Evolutionary conservation across 2,888 invertebrate species (phyloP).

Genomic region (Ypsolopha sequella): DNA sequence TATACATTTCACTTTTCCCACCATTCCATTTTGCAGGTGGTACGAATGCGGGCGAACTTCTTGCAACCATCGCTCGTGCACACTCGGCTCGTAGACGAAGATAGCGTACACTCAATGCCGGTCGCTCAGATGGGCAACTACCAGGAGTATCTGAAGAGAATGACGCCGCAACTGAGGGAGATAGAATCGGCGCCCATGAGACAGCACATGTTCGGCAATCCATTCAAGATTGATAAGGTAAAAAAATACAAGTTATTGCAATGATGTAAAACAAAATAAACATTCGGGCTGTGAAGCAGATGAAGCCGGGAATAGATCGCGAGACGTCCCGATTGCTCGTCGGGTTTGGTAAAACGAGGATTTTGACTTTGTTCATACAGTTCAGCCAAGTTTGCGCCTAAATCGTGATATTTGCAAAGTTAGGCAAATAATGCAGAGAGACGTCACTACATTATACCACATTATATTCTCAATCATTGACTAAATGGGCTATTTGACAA

Average conservation of each 20-base stretch:
- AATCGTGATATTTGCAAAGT: no score
- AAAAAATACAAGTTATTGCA: constrained; percentile 9
- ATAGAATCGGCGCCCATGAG: constrained; percentile 95
- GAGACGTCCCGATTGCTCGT: no score
- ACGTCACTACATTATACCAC: no score
- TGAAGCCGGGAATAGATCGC: no score
- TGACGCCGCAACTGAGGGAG: constrained; percentile 92
- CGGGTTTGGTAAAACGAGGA: no score
- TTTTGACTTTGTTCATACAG: no score
- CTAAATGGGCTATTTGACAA: no score
- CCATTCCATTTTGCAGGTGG: constrained; percentile 62
- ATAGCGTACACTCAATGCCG: constrained; percentile 94
- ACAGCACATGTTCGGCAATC: constrained; percentile 99
- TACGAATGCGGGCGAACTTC: constrained; percentile 95
- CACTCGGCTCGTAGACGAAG: constrained; percentile 85
- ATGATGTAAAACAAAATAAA: no score
- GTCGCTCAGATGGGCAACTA: constrained; percentile 99
- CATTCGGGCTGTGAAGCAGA: no score
- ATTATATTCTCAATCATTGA: no score
- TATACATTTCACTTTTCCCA: not conserved
- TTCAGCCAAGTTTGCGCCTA: no score
- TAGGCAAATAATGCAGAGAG: no score
- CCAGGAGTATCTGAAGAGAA: constrained; percentile 96
- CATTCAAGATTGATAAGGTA: constrained; percentile 98
- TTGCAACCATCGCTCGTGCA: constrained; percentile 83